Base-by-base conservation (phyloP, 1,140 invertebrate genomes). In the Pomacea maculata region DNA sequence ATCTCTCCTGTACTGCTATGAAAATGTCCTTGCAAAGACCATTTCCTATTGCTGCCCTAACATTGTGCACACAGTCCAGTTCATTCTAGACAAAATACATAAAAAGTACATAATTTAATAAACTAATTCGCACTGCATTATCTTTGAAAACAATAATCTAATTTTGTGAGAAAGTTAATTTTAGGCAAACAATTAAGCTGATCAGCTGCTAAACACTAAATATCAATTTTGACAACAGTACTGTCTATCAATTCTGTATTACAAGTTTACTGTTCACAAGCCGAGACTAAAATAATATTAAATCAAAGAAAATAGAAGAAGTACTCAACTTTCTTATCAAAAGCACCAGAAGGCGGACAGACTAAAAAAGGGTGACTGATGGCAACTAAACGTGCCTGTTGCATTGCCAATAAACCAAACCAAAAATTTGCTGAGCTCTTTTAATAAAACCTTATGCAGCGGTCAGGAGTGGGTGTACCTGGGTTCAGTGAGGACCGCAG, bases 1-100 rank as follows among this genome's bases (percentile, higher is more conserved):
- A 99, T 73, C 98, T 93, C 8, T 80, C 83, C 61, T 95, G 93
- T 89, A 99, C 99, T 84, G 97, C 94, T 3, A 92, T 92, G 98
- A 98, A 99, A 81, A 99, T 99, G 92, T 99, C 95, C 71, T 96
- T 95, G 80, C 97, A 93, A 19, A 99, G 92, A 1, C 98, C 98
- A 92, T 87, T 87, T 65, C 87, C 86, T 73, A 85, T 79, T 0
- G 84, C 83, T 19, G 79, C 80, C 77, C 86, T 77, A 11, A 88
- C 78, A 63, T 83, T 82, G 73, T 88, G 87, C 17, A 78, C 72
- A 5, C 64, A 52, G 57, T 88, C 88, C 15, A 83, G 55, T 54
- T 83, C 34, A 29, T 73, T 65, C 88, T 89, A 75, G 25, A 79
- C 82, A 71, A 25, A 63, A 6, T 4, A 81, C 55, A 78, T 54